Percentiles rank a stretch among this genome's conserved stretches.
Conservation (phyloP, 2,113 vertebrate species). For the Pardalotus punctatus region DNA sequence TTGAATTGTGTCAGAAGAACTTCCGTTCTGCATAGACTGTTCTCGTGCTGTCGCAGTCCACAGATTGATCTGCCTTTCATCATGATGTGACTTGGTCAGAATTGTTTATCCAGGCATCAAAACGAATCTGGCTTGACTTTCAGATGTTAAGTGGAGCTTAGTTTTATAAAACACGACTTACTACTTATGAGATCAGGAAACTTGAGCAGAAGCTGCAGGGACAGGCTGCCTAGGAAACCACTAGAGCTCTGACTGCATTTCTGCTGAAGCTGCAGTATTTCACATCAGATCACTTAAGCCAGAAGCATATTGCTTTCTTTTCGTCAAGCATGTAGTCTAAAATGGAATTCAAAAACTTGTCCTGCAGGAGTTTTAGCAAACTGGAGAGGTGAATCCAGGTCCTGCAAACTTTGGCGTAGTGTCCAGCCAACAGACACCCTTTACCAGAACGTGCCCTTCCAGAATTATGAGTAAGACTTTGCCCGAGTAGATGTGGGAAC, state of each 20-base stretch:
- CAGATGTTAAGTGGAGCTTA: background rate
- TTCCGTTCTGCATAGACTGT: background rate
- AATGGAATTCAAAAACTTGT: background rate
- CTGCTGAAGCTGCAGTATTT: background rate
- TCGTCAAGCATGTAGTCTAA: background rate
- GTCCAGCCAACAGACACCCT: background rate
- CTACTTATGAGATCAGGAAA: background rate
- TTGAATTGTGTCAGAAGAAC: background rate
- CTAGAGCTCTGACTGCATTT: background rate
- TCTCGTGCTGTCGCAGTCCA: background rate
- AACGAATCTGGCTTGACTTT: background rate
- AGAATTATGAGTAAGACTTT: background rate
- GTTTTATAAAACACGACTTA: background rate
- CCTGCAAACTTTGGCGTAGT: background rate
- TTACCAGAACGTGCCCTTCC: background rate
- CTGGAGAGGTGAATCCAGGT: background rate
- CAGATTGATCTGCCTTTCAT: background rate
- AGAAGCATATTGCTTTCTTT: background rate
- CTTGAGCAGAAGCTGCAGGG: background rate
- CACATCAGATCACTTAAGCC: background rate
- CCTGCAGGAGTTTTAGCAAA: background rate
- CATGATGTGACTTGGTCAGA: accelerated
- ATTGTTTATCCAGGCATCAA: background rate
- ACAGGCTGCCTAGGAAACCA: background rate
- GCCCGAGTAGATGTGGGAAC: background rate